phyloP scores from a whole-genome alignment of 2,888 invertebrate genomes.

The Erebia aethiops region DNA sequence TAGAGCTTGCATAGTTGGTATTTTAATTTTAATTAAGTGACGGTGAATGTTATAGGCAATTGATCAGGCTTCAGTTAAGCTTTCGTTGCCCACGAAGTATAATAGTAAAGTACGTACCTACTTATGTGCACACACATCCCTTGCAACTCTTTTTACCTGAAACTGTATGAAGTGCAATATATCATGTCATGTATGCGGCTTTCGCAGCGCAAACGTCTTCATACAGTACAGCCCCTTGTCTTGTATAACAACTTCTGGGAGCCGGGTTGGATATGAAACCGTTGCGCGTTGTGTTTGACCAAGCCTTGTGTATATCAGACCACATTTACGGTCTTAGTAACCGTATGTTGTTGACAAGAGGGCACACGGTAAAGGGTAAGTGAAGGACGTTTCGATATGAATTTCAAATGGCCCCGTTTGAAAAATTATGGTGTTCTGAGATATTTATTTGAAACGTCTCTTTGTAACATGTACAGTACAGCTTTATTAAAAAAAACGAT shows the following conservation, averaged over 20 bases:
- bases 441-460: conserved; percentile 27
- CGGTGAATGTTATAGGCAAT: no score
- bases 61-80: no score
- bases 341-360: conserved; percentile 66
- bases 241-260: background rate
- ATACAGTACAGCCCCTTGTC: background rate
- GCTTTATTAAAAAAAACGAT: no score
- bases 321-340: conserved; percentile 44
- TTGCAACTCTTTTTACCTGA: no score
- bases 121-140: no score
- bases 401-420: conserved; percentile 55
- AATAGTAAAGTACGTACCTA: no score
- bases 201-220: background rate
- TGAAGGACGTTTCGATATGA: conserved; percentile 72
- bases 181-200: background rate
- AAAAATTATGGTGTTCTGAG: conserved; percentile 33
- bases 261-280: background rate
- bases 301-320: conserved; percentile 3
- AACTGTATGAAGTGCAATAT: no score
- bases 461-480: no score
- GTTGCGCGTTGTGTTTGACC: background rate
- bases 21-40: no score
- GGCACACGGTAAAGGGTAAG: conserved; percentile 57
- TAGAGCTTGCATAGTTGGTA: no score
- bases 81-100: no score